Evolutionary conservation across 2,113 vertebrate species (phyloP).

Genomic region (Podilymbus podiceps): DNA sequence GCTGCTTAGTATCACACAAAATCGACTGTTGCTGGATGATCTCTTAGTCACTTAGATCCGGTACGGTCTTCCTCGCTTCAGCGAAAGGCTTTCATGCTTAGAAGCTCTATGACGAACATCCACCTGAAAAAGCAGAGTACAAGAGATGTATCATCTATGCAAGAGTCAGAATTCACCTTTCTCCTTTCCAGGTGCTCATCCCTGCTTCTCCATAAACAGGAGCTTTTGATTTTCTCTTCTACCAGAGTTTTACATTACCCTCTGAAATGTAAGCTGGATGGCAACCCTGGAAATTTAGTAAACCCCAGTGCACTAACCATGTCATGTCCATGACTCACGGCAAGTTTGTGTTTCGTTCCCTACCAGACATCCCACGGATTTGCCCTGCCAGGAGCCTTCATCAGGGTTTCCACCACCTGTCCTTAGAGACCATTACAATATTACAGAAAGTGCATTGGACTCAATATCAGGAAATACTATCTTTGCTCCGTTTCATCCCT

Average conservation of each 20-base stretch:
- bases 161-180: background rate
- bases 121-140: background rate
- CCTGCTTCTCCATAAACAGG: background rate
- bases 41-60: background rate
- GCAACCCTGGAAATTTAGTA: background rate
- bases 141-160: background rate
- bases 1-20: background rate
- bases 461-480: background rate
- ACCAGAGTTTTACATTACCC: background rate
- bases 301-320: background rate
- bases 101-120: background rate
- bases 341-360: background rate
- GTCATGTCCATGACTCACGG: background rate
- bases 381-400: background rate
- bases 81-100: background rate
- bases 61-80: background rate
- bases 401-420: background rate
- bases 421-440: background rate
- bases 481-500: background rate
- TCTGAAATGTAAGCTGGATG: background rate
- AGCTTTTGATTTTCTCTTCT: background rate
- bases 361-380: background rate
- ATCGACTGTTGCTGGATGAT: background rate
- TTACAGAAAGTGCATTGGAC: background rate
- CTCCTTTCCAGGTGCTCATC: background rate